phyloP scores from a whole-genome alignment of 2,888 invertebrate genomes.

The Platycheirus rosarum region DNA sequence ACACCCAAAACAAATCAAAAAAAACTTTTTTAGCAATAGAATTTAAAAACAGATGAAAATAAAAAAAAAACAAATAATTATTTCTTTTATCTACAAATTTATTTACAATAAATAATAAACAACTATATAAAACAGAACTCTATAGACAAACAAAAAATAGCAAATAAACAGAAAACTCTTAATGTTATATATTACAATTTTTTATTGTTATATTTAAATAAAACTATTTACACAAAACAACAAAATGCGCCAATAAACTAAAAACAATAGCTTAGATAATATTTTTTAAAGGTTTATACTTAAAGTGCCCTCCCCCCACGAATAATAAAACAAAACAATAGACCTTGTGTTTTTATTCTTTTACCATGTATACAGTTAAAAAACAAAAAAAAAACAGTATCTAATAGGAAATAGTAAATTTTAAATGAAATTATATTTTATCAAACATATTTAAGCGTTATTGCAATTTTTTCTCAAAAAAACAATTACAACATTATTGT shows the following conservation, averaged over 20 bases:
- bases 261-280: slow-evolving; percentile 67
- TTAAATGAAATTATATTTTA: slow-evolving; percentile 25
- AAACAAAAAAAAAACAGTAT: slow-evolving; percentile 66
- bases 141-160: slow-evolving; percentile 65
- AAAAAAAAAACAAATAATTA: slow-evolving; percentile 65
- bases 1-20: slow-evolving; percentile 36
- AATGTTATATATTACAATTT: slow-evolving; percentile 65
- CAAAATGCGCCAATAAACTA: slow-evolving; percentile 64
- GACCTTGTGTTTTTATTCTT: slow-evolving; percentile 46
- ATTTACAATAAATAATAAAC: slow-evolving; percentile 57
- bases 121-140: slow-evolving; percentile 25
- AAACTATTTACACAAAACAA: slow-evolving; percentile 71
- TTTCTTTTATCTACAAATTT: slow-evolving; percentile 65
- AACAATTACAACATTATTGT: too few relatives aligned
- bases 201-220: slow-evolving; percentile 71
- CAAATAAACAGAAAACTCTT: slow-evolving; percentile 35
- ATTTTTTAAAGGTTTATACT: slow-evolving; percentile 44
- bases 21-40: slow-evolving; percentile 69
- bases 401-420: slow-evolving; percentile 41
- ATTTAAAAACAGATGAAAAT: slow-evolving; percentile 31
- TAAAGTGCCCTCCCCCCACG: slow-evolving; percentile 21
- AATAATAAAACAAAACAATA: slow-evolving; percentile 51
- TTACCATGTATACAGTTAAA: slow-evolving; percentile 9
- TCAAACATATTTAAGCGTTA: too few relatives aligned
- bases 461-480: too few relatives aligned